These are phyloP conservation scores for Aleadryas rufinucha DNA, from an alignment of 2,113 vertebrate genomes.

Conservation along the genomic window DNA sequence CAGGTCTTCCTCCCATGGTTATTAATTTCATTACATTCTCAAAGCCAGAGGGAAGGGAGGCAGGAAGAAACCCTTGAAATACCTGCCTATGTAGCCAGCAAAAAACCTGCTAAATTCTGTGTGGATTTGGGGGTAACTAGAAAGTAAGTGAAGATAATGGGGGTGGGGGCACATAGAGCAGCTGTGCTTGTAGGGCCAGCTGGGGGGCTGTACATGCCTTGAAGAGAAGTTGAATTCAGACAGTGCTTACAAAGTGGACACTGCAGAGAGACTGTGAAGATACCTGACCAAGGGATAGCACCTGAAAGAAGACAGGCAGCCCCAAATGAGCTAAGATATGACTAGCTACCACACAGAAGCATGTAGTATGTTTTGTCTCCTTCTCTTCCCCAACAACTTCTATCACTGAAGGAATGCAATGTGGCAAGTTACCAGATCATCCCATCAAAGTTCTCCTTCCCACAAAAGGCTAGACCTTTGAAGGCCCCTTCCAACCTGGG, in stretches of 20 bases:
- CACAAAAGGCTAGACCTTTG: background rate
- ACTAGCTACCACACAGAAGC: background rate
- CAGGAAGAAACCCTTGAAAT: background rate
- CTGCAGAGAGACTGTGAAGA: background rate
- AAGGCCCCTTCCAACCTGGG: background rate
- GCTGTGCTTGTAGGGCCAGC: background rate
- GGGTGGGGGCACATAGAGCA: background rate
- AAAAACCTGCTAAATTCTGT: background rate
- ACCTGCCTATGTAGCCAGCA: background rate
- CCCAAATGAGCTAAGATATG: background rate
- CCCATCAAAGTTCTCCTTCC: background rate
- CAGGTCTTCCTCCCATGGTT: background rate
- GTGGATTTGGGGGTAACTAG: background rate
- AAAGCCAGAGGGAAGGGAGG: background rate
- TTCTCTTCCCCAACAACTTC: background rate
- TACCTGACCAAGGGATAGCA: background rate
- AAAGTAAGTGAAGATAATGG: background rate
- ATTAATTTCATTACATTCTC: background rate
- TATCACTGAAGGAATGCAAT: background rate
- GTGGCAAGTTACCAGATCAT: background rate
- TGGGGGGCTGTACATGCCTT: background rate
- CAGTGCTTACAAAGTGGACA: background rate
- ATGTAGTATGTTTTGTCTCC: background rate
- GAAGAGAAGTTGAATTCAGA: background rate
- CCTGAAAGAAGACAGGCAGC: background rate